A percentile compares a stretch with the other conserved stretches of the same genome.
phyloP scores from a whole-genome alignment of 2,797 vertebrate species.

The Thaleichthys pacificus region DNA sequence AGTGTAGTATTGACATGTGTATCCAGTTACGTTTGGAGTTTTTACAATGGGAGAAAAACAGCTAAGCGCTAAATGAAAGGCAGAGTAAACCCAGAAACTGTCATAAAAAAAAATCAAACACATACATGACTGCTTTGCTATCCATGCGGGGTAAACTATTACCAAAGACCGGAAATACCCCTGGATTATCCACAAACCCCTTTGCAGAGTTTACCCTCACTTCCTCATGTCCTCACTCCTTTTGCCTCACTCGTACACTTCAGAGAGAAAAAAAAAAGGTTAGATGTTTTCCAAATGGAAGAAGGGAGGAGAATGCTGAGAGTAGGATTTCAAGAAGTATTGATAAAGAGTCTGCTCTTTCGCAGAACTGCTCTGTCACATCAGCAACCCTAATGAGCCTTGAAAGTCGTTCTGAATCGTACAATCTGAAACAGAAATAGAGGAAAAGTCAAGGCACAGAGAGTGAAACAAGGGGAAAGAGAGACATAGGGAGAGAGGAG shows the following conservation, averaged over 20 bases:
- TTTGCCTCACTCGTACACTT: no score
- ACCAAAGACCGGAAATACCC: no score
- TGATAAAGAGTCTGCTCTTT: neutral
- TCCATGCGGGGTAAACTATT: no score
- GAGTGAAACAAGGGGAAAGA: neutral
- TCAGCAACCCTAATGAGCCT: neutral
- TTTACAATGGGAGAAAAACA: constrained; percentile 54
- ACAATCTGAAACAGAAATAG: neutral
- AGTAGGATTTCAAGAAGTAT: neutral
- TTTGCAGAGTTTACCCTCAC: no score
- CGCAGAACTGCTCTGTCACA: neutral
- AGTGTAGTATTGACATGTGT: constrained; percentile 49
- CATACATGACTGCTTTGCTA: neutral
- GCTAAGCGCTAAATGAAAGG: constrained; percentile 53
- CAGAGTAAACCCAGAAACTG: constrained; percentile 52
- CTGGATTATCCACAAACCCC: no score
- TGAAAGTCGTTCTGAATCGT: neutral
- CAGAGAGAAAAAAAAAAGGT: no score
- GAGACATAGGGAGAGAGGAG: neutral
- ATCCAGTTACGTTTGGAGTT: constrained; percentile 56
- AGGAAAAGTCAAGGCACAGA: neutral
- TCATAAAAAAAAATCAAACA: constrained; percentile 37
- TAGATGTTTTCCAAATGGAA: no score
- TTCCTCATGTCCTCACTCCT: no score
- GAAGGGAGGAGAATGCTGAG: neutral